phyloP scores from a whole-genome alignment of 2,888 invertebrate genomes.

The Poecilobothrus nobilitatus region DNA sequence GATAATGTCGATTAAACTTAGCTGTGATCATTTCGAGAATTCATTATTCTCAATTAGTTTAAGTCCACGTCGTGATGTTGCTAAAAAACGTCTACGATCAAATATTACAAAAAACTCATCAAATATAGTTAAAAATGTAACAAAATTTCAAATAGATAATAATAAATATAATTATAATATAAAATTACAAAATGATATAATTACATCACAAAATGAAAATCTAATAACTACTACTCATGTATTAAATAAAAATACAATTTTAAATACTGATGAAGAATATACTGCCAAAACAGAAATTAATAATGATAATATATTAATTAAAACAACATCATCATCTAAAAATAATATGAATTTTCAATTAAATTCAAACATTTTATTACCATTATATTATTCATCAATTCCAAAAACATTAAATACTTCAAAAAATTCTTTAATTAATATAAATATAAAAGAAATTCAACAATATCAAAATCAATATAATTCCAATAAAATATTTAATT shows the following conservation, averaged over 20 bases:
- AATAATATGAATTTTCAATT: background rate
- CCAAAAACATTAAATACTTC: background rate
- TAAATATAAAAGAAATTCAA: no score
- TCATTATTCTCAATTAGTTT: conserved; percentile 21
- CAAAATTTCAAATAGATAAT: background rate
- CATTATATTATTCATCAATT: no score
- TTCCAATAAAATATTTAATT: no score
- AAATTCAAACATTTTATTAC: no score
- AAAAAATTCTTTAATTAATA: background rate
- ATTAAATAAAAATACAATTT: background rate
- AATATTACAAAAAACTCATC: conserved; percentile 7
- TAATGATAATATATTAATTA: conserved; percentile 12
- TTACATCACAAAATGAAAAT: no score
- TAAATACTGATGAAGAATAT: background rate
- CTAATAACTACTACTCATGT: no score
- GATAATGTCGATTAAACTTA: conserved; percentile 25
- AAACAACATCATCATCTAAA: conserved; percentile 4
- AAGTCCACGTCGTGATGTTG: conserved; percentile 25
- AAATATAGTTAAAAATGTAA: no score
- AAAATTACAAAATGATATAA: no score
- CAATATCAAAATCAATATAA: no score
- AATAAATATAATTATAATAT: background rate
- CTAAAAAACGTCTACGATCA: conserved; percentile 23
- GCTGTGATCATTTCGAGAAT: conserved; percentile 21
- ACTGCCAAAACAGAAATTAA: conserved; percentile 15